Evolutionary conservation across 2,113 vertebrate species (phyloP).

Genomic region (Charadrius vociferus): DNA sequence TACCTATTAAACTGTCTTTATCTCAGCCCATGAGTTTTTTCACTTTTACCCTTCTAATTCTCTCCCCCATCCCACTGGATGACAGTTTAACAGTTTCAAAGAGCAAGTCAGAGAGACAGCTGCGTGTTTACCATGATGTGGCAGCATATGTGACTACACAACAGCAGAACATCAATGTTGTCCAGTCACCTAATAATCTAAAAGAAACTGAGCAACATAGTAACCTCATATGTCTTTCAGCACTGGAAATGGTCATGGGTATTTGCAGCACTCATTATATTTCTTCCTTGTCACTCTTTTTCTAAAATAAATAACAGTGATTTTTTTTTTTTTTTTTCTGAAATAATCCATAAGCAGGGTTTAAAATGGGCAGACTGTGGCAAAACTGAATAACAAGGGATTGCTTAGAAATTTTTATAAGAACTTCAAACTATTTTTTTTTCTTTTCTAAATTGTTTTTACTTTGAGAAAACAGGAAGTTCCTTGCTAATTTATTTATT

Average conservation of each 20-base stretch:
- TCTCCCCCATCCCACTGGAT: background rate
- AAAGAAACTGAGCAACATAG: background rate
- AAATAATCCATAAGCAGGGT: background rate
- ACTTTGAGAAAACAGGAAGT: background rate
- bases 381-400: background rate
- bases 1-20: background rate
- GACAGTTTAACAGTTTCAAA: background rate
- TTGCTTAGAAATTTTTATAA: background rate
- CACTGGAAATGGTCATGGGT: fast-evolving
- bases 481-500: background rate
- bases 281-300: background rate
- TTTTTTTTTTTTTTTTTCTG: background rate
- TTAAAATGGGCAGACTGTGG: background rate
- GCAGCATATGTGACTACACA: too few species aligned
- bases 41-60: background rate
- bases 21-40: background rate
- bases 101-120: background rate
- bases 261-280: background rate
- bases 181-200: background rate
- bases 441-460: background rate
- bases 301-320: background rate
- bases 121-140: fast-evolving
- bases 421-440: background rate
- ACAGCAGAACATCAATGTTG: background rate
- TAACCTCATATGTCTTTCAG: background rate